These are phyloP conservation scores for Heloderma charlesbogerti DNA, from an alignment of 2,113 vertebrate genomes.

Conservation along the genomic window DNA sequence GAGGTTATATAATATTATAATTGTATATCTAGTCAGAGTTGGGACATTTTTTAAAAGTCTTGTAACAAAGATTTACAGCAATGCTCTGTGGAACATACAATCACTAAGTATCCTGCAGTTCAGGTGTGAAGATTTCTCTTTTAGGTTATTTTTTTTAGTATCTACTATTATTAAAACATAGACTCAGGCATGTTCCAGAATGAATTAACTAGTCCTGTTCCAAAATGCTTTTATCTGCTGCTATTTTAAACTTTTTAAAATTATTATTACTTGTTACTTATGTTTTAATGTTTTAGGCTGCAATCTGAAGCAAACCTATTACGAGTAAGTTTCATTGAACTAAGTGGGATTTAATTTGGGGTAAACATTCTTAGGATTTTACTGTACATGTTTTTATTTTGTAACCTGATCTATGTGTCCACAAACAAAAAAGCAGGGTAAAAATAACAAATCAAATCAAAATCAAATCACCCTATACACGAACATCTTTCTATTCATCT, in stretches of 20 bases:
- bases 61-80: not conserved
- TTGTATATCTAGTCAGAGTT: slow-evolving; percentile 3
- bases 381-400: not conserved
- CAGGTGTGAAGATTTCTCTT: not conserved
- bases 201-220: not conserved
- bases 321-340: not conserved
- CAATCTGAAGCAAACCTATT: not conserved
- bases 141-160: not conserved
- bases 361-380: not conserved
- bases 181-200: not conserved
- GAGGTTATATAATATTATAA: not conserved
- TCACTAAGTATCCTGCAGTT: not conserved
- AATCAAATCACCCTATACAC: too few species aligned
- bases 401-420: not conserved
- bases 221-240: not conserved
- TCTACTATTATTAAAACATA: not conserved
- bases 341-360: not conserved
- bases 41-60: not conserved
- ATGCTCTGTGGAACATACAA: not conserved
- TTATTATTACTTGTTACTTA: not conserved
- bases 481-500: too few species aligned
- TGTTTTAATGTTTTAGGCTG: not conserved
- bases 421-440: too few species aligned
- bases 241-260: not conserved
- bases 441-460: too few species aligned